Conservation (phyloP, 2,113 vertebrate species). For the Nycticebus coucang region DNA sequence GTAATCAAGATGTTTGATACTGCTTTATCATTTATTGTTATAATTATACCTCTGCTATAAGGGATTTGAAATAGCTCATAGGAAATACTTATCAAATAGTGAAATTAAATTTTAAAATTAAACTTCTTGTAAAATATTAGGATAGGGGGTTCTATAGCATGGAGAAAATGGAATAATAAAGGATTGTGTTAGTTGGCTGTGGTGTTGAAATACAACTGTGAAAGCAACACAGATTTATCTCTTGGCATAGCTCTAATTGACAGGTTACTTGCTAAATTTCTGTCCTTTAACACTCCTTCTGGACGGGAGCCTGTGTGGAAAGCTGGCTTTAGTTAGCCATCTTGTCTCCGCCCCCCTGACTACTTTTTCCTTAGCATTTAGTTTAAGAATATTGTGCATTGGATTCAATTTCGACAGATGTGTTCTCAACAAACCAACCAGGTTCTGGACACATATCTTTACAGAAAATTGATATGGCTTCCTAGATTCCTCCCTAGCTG, state of each 20-base stretch:
- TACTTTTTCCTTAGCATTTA: constrained; percentile 21
- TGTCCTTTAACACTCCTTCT: too few species aligned
- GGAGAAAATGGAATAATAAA: neutral
- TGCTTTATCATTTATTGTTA: neutral
- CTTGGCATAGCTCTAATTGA: too few species aligned
- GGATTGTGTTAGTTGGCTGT: neutral
- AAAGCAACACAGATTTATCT: neutral
- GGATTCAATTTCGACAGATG: neutral
- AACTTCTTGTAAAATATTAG: neutral
- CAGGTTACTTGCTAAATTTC: too few species aligned
- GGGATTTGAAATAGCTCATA: neutral
- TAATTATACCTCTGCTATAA: neutral
- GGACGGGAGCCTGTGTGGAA: too few species aligned
- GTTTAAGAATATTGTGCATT: neutral
- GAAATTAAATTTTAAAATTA: neutral
- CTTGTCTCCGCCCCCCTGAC: neutral
- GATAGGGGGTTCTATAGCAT: neutral
- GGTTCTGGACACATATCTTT: neutral
- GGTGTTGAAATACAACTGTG: neutral
- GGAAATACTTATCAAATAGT: constrained; percentile 18
- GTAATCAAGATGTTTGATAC: neutral
- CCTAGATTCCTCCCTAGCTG: neutral
- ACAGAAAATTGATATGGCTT: neutral
- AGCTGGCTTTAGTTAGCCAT: too few species aligned
- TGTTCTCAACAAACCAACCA: neutral